Conservation (phyloP, 2,888 invertebrate genomes). For the Empis stercorea region DNA sequence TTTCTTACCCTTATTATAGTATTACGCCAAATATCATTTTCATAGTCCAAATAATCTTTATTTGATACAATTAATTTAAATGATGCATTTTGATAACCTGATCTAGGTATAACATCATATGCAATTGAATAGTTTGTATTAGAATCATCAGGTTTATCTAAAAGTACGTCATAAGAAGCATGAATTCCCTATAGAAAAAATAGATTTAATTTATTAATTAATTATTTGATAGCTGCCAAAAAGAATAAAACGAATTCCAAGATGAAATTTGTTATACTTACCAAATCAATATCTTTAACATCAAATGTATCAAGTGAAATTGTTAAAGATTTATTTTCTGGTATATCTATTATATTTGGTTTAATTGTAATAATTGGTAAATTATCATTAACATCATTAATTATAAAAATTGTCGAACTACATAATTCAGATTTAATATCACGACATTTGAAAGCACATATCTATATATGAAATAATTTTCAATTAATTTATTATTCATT, state of each 20-base stretch:
- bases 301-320: slow-evolving; percentile 39
- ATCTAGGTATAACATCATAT: slow-evolving; percentile 46
- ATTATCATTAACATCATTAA: slow-evolving; percentile 53
- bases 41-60: slow-evolving; percentile 45
- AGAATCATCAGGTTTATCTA: slow-evolving; percentile 23
- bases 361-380: slow-evolving; percentile 39
- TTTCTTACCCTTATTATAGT: slow-evolving; percentile 33
- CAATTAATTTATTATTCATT: neutral
- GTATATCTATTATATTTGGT: slow-evolving; percentile 34
- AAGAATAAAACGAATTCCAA: too few species aligned
- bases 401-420: slow-evolving; percentile 37
- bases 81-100: slow-evolving; percentile 45
- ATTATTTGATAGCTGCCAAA: too few species aligned
- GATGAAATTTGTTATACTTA: too few species aligned
- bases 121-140: slow-evolving; percentile 33
- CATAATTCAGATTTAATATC: slow-evolving; percentile 26
- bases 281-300: slow-evolving; percentile 43
- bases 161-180: slow-evolving; percentile 41
- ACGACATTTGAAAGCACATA: slow-evolving; percentile 38
- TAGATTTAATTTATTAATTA: neutral
- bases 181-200: slow-evolving; percentile 42
- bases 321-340: slow-evolving; percentile 42
- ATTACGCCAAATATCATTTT: slow-evolving; percentile 38
- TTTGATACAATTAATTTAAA: slow-evolving; percentile 45
- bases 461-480: slow-evolving; percentile 17